Evolutionary conservation across 64 coral and sea anemone genomes (phyloP).

Genomic region (Trachythela sp.): DNA sequence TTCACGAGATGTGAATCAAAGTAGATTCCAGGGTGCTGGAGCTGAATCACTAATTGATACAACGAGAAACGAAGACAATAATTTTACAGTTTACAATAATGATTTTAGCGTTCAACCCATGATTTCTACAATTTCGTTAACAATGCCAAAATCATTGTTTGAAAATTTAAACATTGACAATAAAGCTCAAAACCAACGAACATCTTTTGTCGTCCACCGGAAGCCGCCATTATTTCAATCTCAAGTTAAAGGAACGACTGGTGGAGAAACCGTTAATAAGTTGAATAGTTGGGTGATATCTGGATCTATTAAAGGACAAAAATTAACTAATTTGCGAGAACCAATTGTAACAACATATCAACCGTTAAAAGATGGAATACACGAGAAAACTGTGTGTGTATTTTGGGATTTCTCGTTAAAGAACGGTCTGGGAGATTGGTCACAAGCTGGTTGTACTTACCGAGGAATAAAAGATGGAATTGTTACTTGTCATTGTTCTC

Average conservation of each 20-base stretch:
- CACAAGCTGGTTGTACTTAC: not conserved
- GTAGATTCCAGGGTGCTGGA: not conserved
- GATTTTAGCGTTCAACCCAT: too few species aligned
- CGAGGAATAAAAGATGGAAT: not conserved
- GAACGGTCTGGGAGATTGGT: not conserved
- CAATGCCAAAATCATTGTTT: too few species aligned
- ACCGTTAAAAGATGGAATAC: not conserved
- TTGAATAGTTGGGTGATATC: too few species aligned
- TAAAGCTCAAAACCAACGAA: too few species aligned
- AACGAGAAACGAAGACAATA: not conserved
- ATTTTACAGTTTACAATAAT: not conserved
- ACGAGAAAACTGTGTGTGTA: not conserved
- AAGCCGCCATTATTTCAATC: too few species aligned
- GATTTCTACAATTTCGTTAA: too few species aligned
- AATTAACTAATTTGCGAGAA: not conserved
- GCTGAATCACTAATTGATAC: not conserved
- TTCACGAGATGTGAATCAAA: not conserved
- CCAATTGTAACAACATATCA: not conserved
- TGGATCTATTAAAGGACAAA: too few species aligned
- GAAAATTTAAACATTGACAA: too few species aligned
- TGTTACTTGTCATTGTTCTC: not conserved
- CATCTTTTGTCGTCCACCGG: too few species aligned
- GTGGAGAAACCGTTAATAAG: too few species aligned
- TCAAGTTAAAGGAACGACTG: too few species aligned
- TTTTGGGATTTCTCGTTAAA: too few species aligned